phyloP scores from a whole-genome alignment of 92 coral and sea anemone species.

The Phenganax marumi region DNA sequence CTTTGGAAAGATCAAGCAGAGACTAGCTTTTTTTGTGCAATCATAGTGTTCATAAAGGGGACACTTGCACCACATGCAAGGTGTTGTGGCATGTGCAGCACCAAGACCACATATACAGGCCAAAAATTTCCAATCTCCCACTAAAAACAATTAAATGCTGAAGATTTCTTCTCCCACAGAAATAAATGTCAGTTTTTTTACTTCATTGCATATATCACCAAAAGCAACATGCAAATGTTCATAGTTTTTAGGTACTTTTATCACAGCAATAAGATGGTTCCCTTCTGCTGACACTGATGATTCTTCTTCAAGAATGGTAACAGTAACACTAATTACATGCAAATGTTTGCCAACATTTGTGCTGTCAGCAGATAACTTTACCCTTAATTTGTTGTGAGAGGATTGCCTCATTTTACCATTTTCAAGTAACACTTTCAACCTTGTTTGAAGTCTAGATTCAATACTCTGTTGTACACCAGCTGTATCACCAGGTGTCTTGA shows the following conservation, averaged over 20 bases:
- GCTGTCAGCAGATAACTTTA: conserved; percentile 48
- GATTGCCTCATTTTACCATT: neutral
- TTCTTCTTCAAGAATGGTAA: conserved; percentile 44
- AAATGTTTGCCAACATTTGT: conserved; percentile 42
- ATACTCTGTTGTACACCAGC: conserved; percentile 43
- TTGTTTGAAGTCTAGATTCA: conserved; percentile 20
- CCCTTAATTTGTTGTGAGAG: neutral
- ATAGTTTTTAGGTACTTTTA: conserved; percentile 26
- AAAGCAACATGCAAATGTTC: conserved; percentile 21
- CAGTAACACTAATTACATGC: conserved; percentile 42
- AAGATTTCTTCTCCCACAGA: neutral
- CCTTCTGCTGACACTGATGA: conserved; percentile 45
- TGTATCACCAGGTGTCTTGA: conserved; percentile 40
- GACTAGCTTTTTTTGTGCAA: conserved; percentile 10
- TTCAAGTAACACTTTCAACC: conserved; percentile 26
- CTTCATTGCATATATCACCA: conserved; percentile 39
- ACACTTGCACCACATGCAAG: conserved; percentile 54
- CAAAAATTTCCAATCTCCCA: conserved; percentile 40
- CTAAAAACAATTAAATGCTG: conserved; percentile 29
- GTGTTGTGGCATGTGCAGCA: conserved; percentile 26
- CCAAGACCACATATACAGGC: conserved; percentile 38
- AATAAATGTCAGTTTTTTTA: neutral
- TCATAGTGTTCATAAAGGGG: conserved; percentile 27
- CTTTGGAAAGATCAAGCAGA: too few species aligned
- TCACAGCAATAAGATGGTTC: conserved; percentile 35